These are phyloP conservation scores for Aleiodes testaceus DNA, from an alignment of 2,888 invertebrate genomes.

Conservation along the genomic window DNA sequence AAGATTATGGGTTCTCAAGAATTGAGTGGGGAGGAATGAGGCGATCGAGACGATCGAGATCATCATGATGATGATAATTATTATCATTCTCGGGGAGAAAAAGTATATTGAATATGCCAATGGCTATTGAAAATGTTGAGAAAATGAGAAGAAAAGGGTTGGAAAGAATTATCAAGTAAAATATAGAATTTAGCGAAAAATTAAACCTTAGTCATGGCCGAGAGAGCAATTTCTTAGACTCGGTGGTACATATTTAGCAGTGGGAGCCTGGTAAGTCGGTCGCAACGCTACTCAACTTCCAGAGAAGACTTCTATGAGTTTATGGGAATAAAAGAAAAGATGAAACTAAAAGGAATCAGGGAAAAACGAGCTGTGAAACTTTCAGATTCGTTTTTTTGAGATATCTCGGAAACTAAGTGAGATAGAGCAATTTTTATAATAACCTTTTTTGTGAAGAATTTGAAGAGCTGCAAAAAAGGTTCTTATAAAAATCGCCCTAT, in stretches of 20 bases:
- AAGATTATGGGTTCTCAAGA: conserved; percentile 26
- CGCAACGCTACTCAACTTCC: conserved; percentile 1
- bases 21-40: conserved; percentile 29
- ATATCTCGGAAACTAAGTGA: too few species aligned
- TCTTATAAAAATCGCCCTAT: too few species aligned
- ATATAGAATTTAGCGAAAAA: conserved; percentile 33
- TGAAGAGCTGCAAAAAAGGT: too few species aligned
- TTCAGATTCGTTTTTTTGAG: too few species aligned
- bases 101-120: neutral
- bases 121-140: neutral
- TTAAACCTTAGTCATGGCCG: conserved; percentile 61
- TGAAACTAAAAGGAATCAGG: neutral
- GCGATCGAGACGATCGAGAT: conserved; percentile 24
- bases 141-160: conserved; percentile 29
- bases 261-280: conserved; percentile 15
- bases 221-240: conserved; percentile 61
- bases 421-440: too few species aligned
- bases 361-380: too few species aligned
- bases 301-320: neutral
- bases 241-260: neutral
- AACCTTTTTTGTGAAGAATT: too few species aligned
- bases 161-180: neutral
- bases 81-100: neutral
- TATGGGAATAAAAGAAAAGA: neutral
- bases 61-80: conserved; percentile 13